Evolutionary conservation across 2,888 invertebrate genomes (phyloP), one percentile per base, ranked within the genome.

Genomic region (Poecilobothrus nobilitatus): DNA sequence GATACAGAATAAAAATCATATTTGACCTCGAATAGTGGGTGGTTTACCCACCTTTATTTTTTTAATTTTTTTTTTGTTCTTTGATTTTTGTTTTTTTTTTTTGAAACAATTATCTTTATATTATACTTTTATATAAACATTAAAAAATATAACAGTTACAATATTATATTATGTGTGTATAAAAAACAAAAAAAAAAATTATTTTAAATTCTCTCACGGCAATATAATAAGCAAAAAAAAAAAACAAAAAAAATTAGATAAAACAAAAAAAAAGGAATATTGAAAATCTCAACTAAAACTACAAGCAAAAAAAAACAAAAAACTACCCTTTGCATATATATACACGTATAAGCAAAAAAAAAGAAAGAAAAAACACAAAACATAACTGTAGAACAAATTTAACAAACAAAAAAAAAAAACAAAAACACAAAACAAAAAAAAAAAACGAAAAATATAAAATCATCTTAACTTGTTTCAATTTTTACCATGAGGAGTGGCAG

Each of bases 401-500:
- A 53, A 53, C 18, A 53, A 53, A 53, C 53, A 53, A 53, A 53
- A 18, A 53, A 53, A 53, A 18, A 53, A 18, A 53, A 53, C 37
- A 37, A 37, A 27, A 8, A 37, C 37, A 37, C 5, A 37, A 3
- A 37, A 37, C 53, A 53, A 53, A 9, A 53, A 53, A 53, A 53
- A 2, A 53, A 53, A 53, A 53, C 7, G 3, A 53, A 53, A 53
- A 53, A 53, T 18, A 53, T 12, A 41, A 53, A 18, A 53, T 53
- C 53, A 53, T 53, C 53, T 53, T 53, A 53, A 53, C 53, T 53
- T 53, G 53, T 53, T 53, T 53, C 53, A 53, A 53, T 18, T 53
- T 12, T 53, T 9, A 53, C 53, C 53, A 88, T 89, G 88, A 87
- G 88, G 84, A 88, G 89, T 85, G 87, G 88, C 84, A 89, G 89